Conservation (phyloP, 1,140 invertebrate species). For the Theocolax elegans region DNA sequence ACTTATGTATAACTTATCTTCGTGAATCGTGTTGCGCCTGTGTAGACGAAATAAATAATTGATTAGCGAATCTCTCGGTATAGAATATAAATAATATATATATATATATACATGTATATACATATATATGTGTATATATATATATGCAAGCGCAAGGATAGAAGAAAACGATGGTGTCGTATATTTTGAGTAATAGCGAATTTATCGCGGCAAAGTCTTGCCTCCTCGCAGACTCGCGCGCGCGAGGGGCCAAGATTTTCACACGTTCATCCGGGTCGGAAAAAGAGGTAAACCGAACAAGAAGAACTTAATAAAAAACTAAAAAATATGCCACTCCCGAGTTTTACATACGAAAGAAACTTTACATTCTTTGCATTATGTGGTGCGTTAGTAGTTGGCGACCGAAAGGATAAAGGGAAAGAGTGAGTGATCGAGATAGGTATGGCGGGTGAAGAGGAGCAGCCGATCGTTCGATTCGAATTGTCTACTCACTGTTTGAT, state of each 20-base stretch:
- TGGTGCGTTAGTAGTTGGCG: background rate
- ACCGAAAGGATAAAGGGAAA: slow-evolving; percentile 10
- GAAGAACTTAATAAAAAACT: background rate
- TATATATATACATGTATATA: background rate
- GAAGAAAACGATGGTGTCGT: slow-evolving; percentile 27
- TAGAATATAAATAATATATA: background rate
- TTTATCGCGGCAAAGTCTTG: slow-evolving; percentile 17
- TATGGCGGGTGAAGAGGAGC: background rate
- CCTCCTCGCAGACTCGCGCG: background rate
- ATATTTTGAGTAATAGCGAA: slow-evolving; percentile 45
- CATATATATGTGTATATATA: background rate
- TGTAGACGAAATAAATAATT: slow-evolving; percentile 3
- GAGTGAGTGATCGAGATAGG: too few species aligned
- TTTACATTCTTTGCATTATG: slow-evolving; percentile 7
- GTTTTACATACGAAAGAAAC: slow-evolving; percentile 2
- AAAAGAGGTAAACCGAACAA: too few species aligned
- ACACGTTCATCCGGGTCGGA: too few species aligned
- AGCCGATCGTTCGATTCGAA: slow-evolving; percentile 34
- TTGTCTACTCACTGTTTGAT: slow-evolving; percentile 18
- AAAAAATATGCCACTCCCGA: background rate
- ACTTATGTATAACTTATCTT: slow-evolving; percentile 26
- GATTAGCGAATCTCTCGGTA: background rate
- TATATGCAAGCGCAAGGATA: background rate
- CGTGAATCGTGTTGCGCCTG: slow-evolving; percentile 15
- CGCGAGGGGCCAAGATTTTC: background rate